A percentile compares a stretch with the other conserved stretches of the same genome.
Conservation (phyloP, 2,797 vertebrate species). For the Knipowitschia caucasica region DNA sequence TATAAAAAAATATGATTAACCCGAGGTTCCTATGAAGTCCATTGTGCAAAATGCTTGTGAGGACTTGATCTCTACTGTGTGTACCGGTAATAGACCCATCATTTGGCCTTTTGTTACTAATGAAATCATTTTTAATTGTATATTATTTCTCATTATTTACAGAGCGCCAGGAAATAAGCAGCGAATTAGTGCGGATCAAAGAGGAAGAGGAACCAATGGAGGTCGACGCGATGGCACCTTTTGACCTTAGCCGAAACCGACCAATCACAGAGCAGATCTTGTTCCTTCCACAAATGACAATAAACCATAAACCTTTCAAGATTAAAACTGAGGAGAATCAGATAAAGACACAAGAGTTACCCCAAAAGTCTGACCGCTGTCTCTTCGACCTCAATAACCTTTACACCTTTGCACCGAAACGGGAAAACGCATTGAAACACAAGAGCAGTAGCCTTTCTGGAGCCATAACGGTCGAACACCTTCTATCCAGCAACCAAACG, state of each 20-base stretch:
- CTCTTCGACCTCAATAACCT: conserved; percentile 27
- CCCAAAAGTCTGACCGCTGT: conserved; percentile 26
- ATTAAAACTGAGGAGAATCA: conserved; percentile 41
- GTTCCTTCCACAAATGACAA: neutral
- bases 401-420: conserved; percentile 13
- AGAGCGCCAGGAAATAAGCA: conserved; percentile 60
- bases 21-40: too few relatives aligned
- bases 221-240: conserved; percentile 17
- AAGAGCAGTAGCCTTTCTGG: conserved; percentile 14
- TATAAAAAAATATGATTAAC: too few relatives aligned
- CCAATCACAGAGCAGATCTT: conserved; percentile 19
- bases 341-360: conserved; percentile 6
- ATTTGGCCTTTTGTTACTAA: too few relatives aligned
- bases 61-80: too few relatives aligned
- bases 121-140: neutral
- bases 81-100: too few relatives aligned
- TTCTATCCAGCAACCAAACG: conserved; percentile 22
- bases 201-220: conserved; percentile 67
- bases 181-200: conserved; percentile 47
- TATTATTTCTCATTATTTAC: conserved; percentile 27
- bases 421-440: conserved; percentile 19
- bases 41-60: too few relatives aligned
- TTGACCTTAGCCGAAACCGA: conserved; percentile 19
- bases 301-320: conserved; percentile 17
- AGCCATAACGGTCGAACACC: conserved; percentile 1